A percentile compares a stretch with the other conserved stretches of the same genome.
Conservation (phyloP, 2,888 invertebrate species). For the Danaus chrysippus region DNA sequence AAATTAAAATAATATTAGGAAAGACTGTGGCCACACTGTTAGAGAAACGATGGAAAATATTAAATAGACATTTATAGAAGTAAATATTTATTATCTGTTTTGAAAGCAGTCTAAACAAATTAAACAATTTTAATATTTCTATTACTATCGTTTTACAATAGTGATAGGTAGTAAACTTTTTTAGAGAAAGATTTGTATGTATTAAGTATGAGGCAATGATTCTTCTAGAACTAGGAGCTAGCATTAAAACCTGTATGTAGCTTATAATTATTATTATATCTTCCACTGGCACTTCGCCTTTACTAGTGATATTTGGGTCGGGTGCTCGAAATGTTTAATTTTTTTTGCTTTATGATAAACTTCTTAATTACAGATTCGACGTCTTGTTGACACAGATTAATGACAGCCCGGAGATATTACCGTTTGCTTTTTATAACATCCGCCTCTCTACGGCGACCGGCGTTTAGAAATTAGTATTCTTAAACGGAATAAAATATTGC, state of each 20-base stretch:
- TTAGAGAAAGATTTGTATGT: too few species aligned
- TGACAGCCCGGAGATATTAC: conserved; percentile 28
- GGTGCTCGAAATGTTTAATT: conserved; percentile 32
- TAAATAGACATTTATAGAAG: not conserved
- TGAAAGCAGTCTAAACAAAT: too few species aligned
- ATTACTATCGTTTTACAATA: too few species aligned
- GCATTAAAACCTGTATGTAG: too few species aligned
- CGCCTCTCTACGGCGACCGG: conserved; percentile 13
- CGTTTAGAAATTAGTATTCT: conserved; percentile 17
- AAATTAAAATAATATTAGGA: conserved; percentile 44
- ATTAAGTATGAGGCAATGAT: too few species aligned
- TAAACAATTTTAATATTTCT: too few species aligned
- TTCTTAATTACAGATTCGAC: conserved; percentile 44
- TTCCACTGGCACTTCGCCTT: conserved; percentile 10
- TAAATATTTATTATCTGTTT: too few species aligned
- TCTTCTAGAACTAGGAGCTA: too few species aligned
- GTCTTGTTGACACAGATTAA: conserved; percentile 41
- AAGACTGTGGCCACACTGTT: conserved; percentile 10
- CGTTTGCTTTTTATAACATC: conserved; percentile 22
- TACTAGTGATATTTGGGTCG: conserved; percentile 33
- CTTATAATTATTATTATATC: conserved; percentile 8
- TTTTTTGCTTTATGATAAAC: conserved; percentile 42
- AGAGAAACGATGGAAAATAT: conserved; percentile 8
- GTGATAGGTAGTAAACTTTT: too few species aligned
- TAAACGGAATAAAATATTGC: conserved; percentile 7